Base-by-base conservation (phyloP, 2,888 invertebrate genomes). In the Ariolimax columbianus region DNA sequence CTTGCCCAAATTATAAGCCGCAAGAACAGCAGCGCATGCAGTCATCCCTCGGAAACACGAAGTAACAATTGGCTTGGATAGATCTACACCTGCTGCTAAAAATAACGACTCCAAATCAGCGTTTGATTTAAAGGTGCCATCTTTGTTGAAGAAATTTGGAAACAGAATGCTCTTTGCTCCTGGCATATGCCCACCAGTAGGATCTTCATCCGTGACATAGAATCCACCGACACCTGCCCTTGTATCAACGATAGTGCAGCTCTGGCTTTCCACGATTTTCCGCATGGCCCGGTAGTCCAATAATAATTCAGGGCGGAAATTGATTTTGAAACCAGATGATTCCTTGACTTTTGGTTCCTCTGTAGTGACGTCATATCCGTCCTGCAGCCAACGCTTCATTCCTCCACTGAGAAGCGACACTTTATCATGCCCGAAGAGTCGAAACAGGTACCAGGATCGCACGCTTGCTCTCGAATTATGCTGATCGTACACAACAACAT, bases 331-430 rank as follows among this genome's bases (percentile, higher is more conserved):
- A 7, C 14, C 14, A 7, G 47, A 47, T 47, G 7, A 11, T 11
- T 47, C 47, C 7, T 47, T 47, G 47, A 47, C 47, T 47, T 47
- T 47, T 47, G 47, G 47, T 14, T 47, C 47, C 14, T 47, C 47
- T 11, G 47, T 47, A 7, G 47, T 47, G 47, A 47, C 40, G 43
- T 90, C 89, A 82, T 87, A 89, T 2, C 90, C 91, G 86, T 91
- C 90, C 26, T 87, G 68, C 38, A 89, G 70, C 91, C 91, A 91
- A 79, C 90, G 90, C 11, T 59, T 77, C 26, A 91, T 83, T 9
- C 91, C 91, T 36, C 91, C 91, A 86, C 91, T 89, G 38, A 91
- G 87, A 14, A 91, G 83, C 0, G 91, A 91, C 26, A 91, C 87
- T 23, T 89, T 89, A 14, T 84, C 87, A 73, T 91, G 91, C 73